Percentiles rank a stretch among this genome's conserved stretches.
Conservation (phyloP, 2,113 vertebrate species). For the Cyprichromis sp. region DNA sequence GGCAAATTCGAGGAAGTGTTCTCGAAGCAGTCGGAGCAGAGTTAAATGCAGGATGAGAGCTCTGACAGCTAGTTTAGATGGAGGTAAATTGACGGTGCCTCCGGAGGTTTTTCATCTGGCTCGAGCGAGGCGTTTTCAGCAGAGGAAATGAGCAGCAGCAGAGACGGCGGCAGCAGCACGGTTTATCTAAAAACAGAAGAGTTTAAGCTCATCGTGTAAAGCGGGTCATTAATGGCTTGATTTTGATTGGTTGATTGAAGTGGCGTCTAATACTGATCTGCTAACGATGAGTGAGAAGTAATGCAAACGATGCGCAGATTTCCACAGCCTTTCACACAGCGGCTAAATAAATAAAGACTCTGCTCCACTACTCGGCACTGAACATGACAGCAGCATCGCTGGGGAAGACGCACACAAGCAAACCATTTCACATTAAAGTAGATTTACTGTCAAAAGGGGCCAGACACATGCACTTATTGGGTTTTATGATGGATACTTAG, state of each 20-base stretch:
- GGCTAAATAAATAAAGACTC: slow-evolving; percentile 15
- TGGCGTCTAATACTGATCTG: not conserved
- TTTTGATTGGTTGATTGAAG: slow-evolving; percentile 1
- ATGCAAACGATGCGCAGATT: not conserved
- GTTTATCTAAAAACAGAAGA: not conserved
- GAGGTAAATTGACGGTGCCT: not conserved
- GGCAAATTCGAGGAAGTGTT: not conserved
- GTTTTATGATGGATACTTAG: not conserved
- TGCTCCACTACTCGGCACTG: not conserved
- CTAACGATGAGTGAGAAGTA: not conserved
- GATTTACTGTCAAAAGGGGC: slow-evolving; percentile 10
- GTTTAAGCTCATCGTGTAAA: not conserved
- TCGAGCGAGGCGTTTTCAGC: not conserved
- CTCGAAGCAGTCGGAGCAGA: not conserved
- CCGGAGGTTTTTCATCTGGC: not conserved
- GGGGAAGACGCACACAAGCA: not conserved
- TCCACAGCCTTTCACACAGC: not conserved
- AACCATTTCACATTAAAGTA: slow-evolving; percentile 2
- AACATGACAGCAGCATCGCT: slow-evolving; percentile 1
- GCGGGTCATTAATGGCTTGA: not conserved
- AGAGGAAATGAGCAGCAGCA: not conserved
- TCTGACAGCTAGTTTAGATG: not conserved
- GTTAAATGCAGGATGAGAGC: not conserved
- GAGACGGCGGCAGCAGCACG: not conserved
- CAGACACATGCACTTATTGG: not conserved